These are phyloP conservation scores for Colletes gigas DNA, from an alignment of 1,140 invertebrate species.

Conservation along the genomic window DNA sequence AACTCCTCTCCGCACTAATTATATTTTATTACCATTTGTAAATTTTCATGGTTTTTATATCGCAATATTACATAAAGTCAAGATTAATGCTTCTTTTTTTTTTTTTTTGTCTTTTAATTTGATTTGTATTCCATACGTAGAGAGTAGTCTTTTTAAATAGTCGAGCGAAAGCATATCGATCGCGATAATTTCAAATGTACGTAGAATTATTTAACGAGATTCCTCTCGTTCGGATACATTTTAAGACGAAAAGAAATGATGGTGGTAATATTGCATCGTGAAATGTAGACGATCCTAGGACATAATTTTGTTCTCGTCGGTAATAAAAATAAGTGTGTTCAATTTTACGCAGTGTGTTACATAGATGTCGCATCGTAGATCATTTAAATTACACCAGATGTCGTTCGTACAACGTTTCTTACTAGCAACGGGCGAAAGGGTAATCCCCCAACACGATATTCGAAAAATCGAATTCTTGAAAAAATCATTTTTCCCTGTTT, in stretches of 20 bases:
- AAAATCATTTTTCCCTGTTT: not conserved
- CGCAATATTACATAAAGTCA: constrained; percentile 24
- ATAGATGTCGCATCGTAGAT: constrained; percentile 8
- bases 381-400: constrained; percentile 21
- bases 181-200: constrained; percentile 19
- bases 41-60: constrained; percentile 27
- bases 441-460: not conserved
- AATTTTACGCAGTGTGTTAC: constrained; percentile 35
- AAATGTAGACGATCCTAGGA: constrained; percentile 6
- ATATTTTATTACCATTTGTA: constrained; percentile 20
- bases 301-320: not conserved
- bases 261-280: constrained; percentile 17
- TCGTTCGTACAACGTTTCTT: constrained; percentile 12
- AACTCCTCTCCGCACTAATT: constrained; percentile 41
- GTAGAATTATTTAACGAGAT: constrained; percentile 35
- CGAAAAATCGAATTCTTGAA: not conserved
- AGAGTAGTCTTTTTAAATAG: constrained; percentile 24
- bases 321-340: constrained; percentile 41
- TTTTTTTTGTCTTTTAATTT: not conserved
- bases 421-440: not conserved
- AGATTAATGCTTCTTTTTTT: not conserved
- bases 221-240: constrained; percentile 17
- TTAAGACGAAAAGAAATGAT: constrained; percentile 19
- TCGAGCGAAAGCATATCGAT: constrained; percentile 24
- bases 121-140: constrained; percentile 16